These are phyloP conservation scores for Podarcis muralis DNA, from an alignment of 2,113 vertebrate species.

Conservation along the genomic window DNA sequence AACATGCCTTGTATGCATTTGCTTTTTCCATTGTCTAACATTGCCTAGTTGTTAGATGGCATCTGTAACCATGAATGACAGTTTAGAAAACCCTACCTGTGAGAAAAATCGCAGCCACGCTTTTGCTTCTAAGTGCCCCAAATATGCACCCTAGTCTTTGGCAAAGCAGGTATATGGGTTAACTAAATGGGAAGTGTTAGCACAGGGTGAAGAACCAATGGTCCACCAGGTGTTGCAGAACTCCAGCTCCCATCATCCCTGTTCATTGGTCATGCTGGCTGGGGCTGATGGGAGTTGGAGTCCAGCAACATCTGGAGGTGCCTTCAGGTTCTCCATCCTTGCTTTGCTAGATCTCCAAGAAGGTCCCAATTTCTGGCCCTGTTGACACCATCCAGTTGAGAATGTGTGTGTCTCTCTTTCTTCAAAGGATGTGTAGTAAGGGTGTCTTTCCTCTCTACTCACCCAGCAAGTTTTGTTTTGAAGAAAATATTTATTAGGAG, in stretches of 20 bases:
- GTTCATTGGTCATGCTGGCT: too few species aligned
- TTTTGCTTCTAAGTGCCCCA: not conserved
- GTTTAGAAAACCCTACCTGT: not conserved
- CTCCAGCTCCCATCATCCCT: too few species aligned
- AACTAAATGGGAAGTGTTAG: not conserved
- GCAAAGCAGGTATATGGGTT: not conserved
- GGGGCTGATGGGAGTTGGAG: too few species aligned
- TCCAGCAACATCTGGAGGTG: too few species aligned
- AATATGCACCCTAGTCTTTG: not conserved
- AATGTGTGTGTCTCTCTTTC: not conserved
- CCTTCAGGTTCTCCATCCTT: too few species aligned
- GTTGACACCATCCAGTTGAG: too few species aligned
- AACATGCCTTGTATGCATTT: too few species aligned
- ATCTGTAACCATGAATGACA: not conserved
- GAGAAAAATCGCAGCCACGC: not conserved
- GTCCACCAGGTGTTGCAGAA: too few species aligned
- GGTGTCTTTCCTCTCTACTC: constrained; percentile 22
- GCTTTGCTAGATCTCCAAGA: too few species aligned
- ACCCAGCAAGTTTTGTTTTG: constrained; percentile 38
- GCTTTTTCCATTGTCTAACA: too few species aligned
- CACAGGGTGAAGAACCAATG: not conserved
- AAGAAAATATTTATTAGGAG: constrained; percentile 64
- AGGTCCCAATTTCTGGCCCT: too few species aligned
- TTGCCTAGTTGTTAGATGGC: not conserved
- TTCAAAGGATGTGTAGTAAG: constrained; percentile 1